Conservation (phyloP, 2,888 invertebrate species). For the Gari tellinella region DNA sequence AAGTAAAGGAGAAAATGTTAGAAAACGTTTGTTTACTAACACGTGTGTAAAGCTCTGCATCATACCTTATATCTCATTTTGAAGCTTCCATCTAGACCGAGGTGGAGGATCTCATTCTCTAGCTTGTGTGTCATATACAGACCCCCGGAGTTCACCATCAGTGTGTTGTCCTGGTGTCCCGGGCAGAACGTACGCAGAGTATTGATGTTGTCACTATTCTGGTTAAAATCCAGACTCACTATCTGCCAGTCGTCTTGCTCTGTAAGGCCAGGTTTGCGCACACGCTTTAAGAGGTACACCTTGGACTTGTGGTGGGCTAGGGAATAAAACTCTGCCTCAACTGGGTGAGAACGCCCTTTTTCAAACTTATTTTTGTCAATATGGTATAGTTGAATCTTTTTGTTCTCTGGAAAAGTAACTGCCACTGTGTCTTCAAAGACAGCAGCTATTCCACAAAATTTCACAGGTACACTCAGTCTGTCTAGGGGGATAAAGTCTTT, state of each 20-base stretch:
- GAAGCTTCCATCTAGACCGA: conserved; percentile 44
- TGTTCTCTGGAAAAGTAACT: conserved; percentile 35
- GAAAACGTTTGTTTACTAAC: too few relatives aligned
- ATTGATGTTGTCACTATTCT: conserved; percentile 9
- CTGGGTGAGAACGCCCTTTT: conserved; percentile 22
- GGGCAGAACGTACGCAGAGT: conserved; percentile 32
- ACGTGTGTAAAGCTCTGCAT: too few relatives aligned
- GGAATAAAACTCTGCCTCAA: conserved; percentile 38
- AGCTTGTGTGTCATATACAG: conserved; percentile 44
- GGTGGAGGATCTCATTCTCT: conserved; percentile 40
- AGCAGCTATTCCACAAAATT: conserved; percentile 38
- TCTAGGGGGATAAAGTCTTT: conserved; percentile 49
- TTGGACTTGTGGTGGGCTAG: conserved; percentile 33
- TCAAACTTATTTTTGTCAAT: conserved; percentile 31
- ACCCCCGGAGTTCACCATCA: conserved; percentile 35
- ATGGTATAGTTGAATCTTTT: conserved; percentile 33
- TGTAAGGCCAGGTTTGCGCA: conserved; percentile 13
- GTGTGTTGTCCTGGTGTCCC: conserved; percentile 40
- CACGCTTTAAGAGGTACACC: conserved; percentile 37
- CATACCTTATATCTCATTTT: conserved; percentile 33
- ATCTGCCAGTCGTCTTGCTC: conserved; percentile 38
- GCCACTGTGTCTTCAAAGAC: conserved; percentile 32
- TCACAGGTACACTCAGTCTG: conserved; percentile 23
- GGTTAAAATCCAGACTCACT: conserved; percentile 27
- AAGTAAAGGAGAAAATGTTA: too few relatives aligned